phyloP scores from a whole-genome alignment of 2,113 vertebrate species.

The Pituophis catenifer region DNA sequence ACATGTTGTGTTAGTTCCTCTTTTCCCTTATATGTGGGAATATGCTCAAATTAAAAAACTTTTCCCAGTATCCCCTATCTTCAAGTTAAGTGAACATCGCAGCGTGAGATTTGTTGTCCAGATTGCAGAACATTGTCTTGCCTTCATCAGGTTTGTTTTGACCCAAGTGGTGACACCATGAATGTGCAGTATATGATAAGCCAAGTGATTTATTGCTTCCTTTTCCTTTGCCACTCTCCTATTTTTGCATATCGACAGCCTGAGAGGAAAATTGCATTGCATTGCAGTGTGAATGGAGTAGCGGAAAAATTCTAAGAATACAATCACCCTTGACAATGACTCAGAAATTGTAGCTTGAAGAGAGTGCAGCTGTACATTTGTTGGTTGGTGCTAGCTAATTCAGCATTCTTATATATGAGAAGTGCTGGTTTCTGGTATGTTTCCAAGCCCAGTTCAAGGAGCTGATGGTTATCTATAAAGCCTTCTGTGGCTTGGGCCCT shows the following conservation, averaged over 20 bases:
- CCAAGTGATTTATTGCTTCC: neutral
- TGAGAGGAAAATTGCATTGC: neutral
- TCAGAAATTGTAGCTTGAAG: neutral
- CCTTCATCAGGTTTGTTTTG: neutral
- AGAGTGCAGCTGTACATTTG: neutral
- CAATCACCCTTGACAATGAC: neutral
- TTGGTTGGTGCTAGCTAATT: neutral
- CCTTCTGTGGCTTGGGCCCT: neutral
- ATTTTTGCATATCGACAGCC: neutral
- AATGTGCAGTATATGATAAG: neutral
- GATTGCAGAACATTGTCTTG: neutral
- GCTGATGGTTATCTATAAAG: neutral
- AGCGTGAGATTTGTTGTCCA: neutral
- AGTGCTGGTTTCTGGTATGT: neutral
- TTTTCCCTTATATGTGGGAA: neutral
- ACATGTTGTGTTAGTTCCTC: neutral
- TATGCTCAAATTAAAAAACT: neutral
- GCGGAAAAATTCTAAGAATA: neutral
- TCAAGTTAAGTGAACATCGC: neutral
- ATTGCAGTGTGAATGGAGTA: neutral
- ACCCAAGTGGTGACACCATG: neutral
- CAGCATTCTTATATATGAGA: neutral
- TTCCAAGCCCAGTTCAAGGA: neutral
- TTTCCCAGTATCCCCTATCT: neutral
- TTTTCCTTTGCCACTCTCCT: neutral